These are phyloP conservation scores for Steinernema khuongi DNA, from an alignment of 1,140 invertebrate species.

Conservation along the genomic window DNA sequence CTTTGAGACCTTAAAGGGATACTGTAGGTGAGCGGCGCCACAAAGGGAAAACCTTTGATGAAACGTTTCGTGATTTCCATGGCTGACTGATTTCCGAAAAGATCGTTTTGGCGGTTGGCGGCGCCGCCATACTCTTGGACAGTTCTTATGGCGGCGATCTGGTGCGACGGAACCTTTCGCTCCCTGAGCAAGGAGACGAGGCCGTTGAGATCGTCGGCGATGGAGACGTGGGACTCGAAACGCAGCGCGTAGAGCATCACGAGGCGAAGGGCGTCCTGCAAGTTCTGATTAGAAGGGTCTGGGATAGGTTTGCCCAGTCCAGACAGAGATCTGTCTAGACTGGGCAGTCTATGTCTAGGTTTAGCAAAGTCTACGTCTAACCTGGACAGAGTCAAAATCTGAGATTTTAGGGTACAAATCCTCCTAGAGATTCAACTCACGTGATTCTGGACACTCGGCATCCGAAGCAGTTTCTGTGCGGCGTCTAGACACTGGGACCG, in stretches of 20 bases:
- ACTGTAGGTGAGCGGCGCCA: constrained; percentile 20
- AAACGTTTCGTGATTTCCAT: constrained; percentile 55
- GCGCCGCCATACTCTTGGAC: constrained; percentile 49
- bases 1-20: constrained; percentile 58
- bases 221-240: constrained; percentile 73
- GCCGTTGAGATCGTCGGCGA: constrained; percentile 70
- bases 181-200: constrained; percentile 39
- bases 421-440: constrained; percentile 29
- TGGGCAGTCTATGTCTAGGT: too few species aligned
- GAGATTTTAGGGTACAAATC: neutral
- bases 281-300: too few species aligned
- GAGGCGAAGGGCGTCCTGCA: constrained; percentile 76
- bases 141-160: constrained; percentile 32
- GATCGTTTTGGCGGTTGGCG: constrained; percentile 41
- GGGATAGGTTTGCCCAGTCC: too few species aligned
- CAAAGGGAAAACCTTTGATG: constrained; percentile 1
- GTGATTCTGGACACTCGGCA: constrained; percentile 52
- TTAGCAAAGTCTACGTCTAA: too few species aligned
- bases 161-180: constrained; percentile 31
- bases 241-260: constrained; percentile 86
- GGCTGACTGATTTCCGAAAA: constrained; percentile 53
- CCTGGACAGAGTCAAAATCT: too few species aligned
- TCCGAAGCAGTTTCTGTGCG: constrained; percentile 40
- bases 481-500: constrained; percentile 73
- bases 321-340: too few species aligned